Percentiles rank a stretch among this genome's conserved stretches.
Conservation (phyloP, 2,113 vertebrate species). For the Rissa tridactyla region DNA sequence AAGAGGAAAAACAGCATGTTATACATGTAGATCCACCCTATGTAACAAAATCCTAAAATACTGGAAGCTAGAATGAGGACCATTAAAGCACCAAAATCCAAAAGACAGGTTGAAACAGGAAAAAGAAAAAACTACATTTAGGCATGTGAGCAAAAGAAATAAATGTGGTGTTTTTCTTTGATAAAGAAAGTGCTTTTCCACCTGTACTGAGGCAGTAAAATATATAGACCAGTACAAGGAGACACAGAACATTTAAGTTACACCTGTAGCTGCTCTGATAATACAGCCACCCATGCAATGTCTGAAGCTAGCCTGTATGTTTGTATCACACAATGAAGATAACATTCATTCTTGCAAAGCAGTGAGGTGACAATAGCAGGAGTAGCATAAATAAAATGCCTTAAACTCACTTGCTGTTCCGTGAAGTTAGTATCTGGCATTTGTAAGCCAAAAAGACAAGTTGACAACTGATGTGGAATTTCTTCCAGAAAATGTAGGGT, state of each 20-base stretch:
- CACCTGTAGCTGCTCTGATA: not conserved
- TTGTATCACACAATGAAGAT: not conserved
- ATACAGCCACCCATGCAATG: not conserved
- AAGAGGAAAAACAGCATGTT: not conserved
- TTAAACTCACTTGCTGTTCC: not conserved
- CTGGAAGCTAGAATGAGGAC: not conserved
- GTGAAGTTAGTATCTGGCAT: not conserved
- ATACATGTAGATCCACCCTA: not conserved
- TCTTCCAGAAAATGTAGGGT: not conserved
- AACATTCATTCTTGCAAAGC: not conserved
- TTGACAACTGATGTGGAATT: not conserved
- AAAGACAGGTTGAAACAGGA: not conserved
- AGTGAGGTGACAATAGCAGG: not conserved
- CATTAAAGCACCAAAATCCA: not conserved
- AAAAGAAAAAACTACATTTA: not conserved
- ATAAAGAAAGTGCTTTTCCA: not conserved
- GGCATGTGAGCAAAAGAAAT: not conserved
- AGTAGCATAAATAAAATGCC: not conserved
- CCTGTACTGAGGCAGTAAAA: not conserved
- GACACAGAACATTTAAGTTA: not conserved
- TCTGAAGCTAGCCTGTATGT: not conserved
- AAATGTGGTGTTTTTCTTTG: not conserved
- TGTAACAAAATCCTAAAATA: not conserved
- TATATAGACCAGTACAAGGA: not conserved
- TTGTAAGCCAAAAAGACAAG: not conserved